These are phyloP conservation scores for Leiothrix lutea DNA, from an alignment of 2,113 vertebrate species.

Conservation along the genomic window DNA sequence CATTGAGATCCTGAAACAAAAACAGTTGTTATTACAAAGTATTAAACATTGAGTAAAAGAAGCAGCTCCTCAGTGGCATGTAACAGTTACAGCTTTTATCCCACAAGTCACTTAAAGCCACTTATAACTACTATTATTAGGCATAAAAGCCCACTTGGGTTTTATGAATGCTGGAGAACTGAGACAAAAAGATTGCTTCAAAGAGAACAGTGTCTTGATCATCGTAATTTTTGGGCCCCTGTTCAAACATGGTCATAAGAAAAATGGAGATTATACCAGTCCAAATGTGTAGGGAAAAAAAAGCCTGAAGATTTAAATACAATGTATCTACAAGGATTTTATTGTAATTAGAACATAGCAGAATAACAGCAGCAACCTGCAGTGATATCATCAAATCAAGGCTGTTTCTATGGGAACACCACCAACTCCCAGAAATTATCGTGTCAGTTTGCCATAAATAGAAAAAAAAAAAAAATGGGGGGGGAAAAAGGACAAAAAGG, in stretches of 20 bases:
- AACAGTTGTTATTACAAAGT: slow-evolving; percentile 22
- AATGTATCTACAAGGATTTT: slow-evolving; percentile 33
- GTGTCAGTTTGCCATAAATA: slow-evolving; percentile 68
- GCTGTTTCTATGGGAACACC: slow-evolving; percentile 77
- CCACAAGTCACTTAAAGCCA: slow-evolving; percentile 48
- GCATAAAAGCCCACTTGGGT: slow-evolving; percentile 41
- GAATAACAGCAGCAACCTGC: slow-evolving; percentile 59
- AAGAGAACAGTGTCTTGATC: neutral
- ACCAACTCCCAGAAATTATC: slow-evolving; percentile 65
- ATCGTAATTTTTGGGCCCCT: neutral
- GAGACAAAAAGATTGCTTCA: slow-evolving; percentile 17
- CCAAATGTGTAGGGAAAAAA: neutral
- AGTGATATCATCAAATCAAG: slow-evolving; percentile 67
- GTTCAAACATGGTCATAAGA: neutral
- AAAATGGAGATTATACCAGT: neutral
- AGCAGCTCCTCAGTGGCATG: neutral
- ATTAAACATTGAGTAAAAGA: slow-evolving; percentile 33
- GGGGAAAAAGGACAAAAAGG: too few species aligned
- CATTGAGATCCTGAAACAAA: neutral
- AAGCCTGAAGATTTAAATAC: slow-evolving; percentile 25
- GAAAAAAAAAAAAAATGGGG: neutral
- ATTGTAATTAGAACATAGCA: slow-evolving; percentile 57
- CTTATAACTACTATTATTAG: slow-evolving; percentile 51
- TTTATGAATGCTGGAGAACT: neutral
- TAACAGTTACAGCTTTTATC: slow-evolving; percentile 19